Base-by-base conservation (phyloP, 2,113 vertebrate species). In the Etheostoma spectabile region DNA sequence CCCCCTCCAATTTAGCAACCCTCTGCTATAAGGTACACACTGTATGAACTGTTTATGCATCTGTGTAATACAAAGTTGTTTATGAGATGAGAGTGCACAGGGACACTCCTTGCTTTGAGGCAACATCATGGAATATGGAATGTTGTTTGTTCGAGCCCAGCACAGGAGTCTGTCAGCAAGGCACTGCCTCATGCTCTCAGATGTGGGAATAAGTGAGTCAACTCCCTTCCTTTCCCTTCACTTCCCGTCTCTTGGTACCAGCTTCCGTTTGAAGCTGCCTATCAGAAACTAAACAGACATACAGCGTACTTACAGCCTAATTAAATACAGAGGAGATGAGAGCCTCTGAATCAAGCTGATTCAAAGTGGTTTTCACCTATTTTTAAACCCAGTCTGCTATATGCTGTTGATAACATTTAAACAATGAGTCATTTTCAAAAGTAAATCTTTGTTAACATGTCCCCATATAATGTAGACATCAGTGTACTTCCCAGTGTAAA, bases 1-100 rank as follows among this genome's bases (percentile, higher is more conserved):
- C 98, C 0, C 98, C 98, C 42, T 99, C 98, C 22, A 99, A 99
- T 92, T 88, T 99, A 93, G 98, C 98, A 2, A 99, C 98, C 33
- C 92, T 99, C 61, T 99, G 98, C 90, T 99, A 99, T 46, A 99
- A 99, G 97, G 98, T 99, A 91, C 84, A 82, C 42, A 51, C 24
- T 16, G 48, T 33, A 68, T 22, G 35, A n/a, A 57, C 21, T 59
- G 22, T 16, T 15, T 16, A 18, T 35, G 49, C 62, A 48, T 59
- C 8, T 15, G 8, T 55, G 59, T 3, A 8, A 21, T 14, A 18
- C 22, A 33, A 0, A 10, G 16, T 30, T 77, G 45, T 64, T 56
- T 42, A 14, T 22, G 24, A 65, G 35, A 30, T 46, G 3, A 27
- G 38, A 67, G 10, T 48, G 8, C 19, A 73, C n/a, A 5, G 38